Conservation (phyloP, 35 echinoderm and acorn worm species). For the Apostichopus parvimensis region DNA sequence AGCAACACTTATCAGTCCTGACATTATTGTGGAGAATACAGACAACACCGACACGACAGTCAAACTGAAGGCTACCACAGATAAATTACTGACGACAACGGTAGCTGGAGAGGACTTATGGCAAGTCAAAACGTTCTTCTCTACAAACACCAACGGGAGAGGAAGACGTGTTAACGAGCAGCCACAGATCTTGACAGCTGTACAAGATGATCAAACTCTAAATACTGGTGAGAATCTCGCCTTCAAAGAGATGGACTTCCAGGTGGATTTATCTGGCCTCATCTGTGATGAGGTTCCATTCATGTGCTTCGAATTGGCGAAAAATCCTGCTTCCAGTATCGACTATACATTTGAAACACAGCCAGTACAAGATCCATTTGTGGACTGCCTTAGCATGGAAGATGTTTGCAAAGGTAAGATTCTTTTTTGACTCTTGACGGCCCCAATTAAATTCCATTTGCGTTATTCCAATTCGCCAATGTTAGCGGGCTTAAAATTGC, state of each 20-base stretch:
- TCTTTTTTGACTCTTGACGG: not conserved
- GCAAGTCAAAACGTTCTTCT: conserved; percentile 47
- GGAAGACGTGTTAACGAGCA: conserved; percentile 51
- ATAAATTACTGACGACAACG: conserved; percentile 14
- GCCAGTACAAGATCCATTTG: conserved; percentile 68
- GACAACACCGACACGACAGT: conserved; percentile 27
- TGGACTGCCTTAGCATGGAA: conserved; percentile 67
- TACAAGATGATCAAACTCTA: not conserved
- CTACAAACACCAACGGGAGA: not conserved
- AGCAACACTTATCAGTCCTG: conserved; percentile 28
- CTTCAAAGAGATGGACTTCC: conserved; percentile 58
- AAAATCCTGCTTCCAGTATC: conserved; percentile 64
- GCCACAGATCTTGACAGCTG: conserved; percentile 51
- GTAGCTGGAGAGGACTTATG: conserved; percentile 34
- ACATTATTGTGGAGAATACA: conserved; percentile 33
- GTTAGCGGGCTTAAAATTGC: too few relatives aligned
- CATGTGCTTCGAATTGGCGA: conserved; percentile 73
- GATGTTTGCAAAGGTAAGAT: conserved; percentile 86
- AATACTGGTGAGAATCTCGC: conserved; percentile 48
- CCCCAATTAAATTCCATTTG: too few relatives aligned
- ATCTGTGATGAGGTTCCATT: conserved; percentile 72
- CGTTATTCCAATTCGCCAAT: too few relatives aligned
- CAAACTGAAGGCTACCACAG: conserved; percentile 24
- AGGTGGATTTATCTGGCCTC: conserved; percentile 71
- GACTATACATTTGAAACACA: conserved; percentile 75